Conservation (phyloP, 2,797 vertebrate genomes). For the Falco cherrug region DNA sequence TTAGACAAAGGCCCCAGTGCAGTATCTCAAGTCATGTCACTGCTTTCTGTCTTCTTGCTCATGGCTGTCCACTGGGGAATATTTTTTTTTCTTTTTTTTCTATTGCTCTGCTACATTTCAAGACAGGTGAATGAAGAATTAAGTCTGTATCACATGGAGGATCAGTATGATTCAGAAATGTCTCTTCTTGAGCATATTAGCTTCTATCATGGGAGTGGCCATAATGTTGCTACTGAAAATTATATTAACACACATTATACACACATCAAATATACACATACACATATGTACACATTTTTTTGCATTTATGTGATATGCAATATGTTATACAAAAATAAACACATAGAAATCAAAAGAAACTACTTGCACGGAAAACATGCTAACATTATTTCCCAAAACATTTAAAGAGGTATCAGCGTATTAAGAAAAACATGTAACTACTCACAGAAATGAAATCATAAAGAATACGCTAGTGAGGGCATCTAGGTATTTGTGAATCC, state of each 20-base stretch:
- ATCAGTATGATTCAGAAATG: neutral
- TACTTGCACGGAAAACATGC: neutral
- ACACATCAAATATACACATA: neutral
- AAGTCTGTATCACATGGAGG: neutral
- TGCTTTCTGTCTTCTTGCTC: slow-evolving; percentile 11
- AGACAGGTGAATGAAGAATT: neutral
- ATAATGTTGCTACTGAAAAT: neutral
- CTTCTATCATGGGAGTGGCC: neutral
- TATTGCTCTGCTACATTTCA: neutral
- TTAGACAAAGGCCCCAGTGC: neutral
- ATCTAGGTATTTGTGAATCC: neutral
- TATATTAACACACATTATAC: neutral
- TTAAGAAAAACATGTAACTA: neutral
- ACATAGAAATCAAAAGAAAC: neutral
- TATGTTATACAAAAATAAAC: neutral
- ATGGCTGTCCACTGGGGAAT: neutral
- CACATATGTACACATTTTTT: rapidly evolving
- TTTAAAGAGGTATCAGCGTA: neutral
- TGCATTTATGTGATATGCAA: neutral
- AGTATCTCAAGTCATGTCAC: neutral
- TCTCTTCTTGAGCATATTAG: neutral
- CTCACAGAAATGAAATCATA: neutral
- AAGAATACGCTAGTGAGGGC: neutral
- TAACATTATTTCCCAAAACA: neutral
- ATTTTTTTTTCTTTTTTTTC: neutral